Conservation (phyloP, 2,888 invertebrate species). For the Chrysomela aeneicollis region DNA sequence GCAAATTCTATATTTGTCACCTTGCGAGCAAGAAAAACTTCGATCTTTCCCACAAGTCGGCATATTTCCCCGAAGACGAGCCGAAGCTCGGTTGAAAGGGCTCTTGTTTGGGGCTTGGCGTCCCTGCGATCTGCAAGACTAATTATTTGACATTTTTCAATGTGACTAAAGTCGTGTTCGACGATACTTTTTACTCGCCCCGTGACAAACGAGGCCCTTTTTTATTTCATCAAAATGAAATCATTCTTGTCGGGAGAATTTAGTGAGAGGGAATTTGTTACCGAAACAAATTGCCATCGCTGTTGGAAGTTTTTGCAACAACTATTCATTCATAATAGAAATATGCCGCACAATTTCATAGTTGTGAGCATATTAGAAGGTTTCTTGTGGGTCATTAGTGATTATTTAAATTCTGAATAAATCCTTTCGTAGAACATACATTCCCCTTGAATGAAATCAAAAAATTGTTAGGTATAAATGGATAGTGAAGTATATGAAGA, state of each 20-base stretch:
- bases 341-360: too few relatives aligned
- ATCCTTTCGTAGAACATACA: too few relatives aligned
- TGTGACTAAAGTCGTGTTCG: slow-evolving; percentile 47
- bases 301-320: too few relatives aligned
- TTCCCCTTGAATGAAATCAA: too few relatives aligned
- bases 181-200: slow-evolving; percentile 45
- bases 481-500: too few relatives aligned
- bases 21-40: slow-evolving; percentile 60
- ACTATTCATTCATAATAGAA: too few relatives aligned
- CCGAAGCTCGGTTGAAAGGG: slow-evolving; percentile 39
- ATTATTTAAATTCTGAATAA: too few relatives aligned
- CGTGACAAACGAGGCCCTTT: slow-evolving; percentile 43
- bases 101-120: slow-evolving; percentile 7
- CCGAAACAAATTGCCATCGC: slow-evolving; percentile 29
- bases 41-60: slow-evolving; percentile 59
- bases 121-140: slow-evolving; percentile 50
- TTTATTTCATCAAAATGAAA: slow-evolving; percentile 43
- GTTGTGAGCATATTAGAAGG: too few relatives aligned
- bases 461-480: too few relatives aligned
- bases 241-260: slow-evolving; percentile 38
- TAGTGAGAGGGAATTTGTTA: slow-evolving; percentile 20
- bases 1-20: slow-evolving; percentile 74
- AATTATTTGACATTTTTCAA: slow-evolving; percentile 57
- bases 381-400: too few relatives aligned
- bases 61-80: slow-evolving; percentile 59